phyloP scores from a whole-genome alignment of 2,888 invertebrate species.

The Sisyra terminalis region DNA sequence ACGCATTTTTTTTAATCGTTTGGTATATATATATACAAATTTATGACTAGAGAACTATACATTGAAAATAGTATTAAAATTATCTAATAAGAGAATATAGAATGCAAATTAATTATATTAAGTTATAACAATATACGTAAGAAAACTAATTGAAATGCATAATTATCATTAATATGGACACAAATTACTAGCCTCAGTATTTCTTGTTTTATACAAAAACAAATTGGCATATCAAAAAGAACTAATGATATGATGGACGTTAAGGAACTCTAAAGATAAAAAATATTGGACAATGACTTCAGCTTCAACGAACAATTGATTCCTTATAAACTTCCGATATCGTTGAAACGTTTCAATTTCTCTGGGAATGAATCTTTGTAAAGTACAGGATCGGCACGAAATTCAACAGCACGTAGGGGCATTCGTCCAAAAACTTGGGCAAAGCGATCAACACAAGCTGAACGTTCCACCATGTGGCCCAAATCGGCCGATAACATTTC shows the following conservation, averaged over 20 bases:
- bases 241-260: not conserved
- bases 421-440: slow-evolving; percentile 67
- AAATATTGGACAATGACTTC: not conserved
- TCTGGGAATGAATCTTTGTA: slow-evolving; percentile 75
- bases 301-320: not conserved
- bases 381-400: slow-evolving; percentile 87
- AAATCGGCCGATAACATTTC: slow-evolving; percentile 89
- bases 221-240: not conserved
- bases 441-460: slow-evolving; percentile 68
- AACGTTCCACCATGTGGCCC: slow-evolving; percentile 83
- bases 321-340: slow-evolving; percentile 70
- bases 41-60: too few relatives aligned
- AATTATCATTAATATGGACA: not conserved
- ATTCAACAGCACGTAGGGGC: slow-evolving; percentile 80
- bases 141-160: too few relatives aligned
- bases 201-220: not conserved
- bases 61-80: too few relatives aligned
- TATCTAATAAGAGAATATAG: too few relatives aligned
- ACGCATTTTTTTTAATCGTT: too few relatives aligned
- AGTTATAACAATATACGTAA: too few relatives aligned
- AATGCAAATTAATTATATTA: not conserved
- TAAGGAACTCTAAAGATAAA: not conserved
- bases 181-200: not conserved
- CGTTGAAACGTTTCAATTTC: slow-evolving; percentile 72
- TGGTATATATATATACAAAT: too few relatives aligned